Conservation (phyloP, 1,140 invertebrate species). For the Eurosta solidaginis region DNA sequence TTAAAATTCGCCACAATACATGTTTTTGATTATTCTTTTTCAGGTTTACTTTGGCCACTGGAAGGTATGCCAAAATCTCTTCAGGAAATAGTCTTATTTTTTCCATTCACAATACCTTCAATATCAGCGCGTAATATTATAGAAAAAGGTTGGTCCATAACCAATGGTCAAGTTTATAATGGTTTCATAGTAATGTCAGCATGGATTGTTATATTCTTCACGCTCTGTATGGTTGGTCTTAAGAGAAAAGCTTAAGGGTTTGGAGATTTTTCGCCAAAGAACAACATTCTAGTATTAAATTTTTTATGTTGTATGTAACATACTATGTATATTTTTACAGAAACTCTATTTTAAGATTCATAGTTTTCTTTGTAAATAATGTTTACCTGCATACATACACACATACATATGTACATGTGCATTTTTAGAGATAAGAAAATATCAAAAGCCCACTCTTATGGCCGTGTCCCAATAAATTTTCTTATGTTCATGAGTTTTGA, state of each 20-base stretch:
- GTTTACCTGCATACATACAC: neutral
- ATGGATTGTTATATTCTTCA: conserved; percentile 64
- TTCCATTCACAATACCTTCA: conserved; percentile 73
- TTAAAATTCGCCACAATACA: too few species aligned
- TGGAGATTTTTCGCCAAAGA: neutral
- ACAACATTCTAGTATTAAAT: conserved; percentile 24
- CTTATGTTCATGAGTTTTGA: too few species aligned
- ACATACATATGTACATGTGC: neutral
- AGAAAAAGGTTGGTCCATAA: conserved; percentile 65
- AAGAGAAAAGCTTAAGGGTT: conserved; percentile 52
- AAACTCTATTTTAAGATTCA: neutral
- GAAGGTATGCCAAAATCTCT: conserved; percentile 72
- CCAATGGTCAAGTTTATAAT: conserved; percentile 64
- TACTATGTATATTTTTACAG: neutral
- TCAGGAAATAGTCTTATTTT: conserved; percentile 63
- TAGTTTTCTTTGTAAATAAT: neutral
- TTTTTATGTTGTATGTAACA: neutral
- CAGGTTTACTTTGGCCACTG: conserved; percentile 90
- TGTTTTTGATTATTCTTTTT: neutral
- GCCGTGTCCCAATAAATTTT: too few species aligned
- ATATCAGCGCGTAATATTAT: conserved; percentile 69
- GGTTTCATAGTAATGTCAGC: conserved; percentile 65
- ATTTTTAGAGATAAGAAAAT: neutral
- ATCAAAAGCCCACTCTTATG: neutral
- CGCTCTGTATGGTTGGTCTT: conserved; percentile 60